Evolutionary conservation across 2,113 vertebrate species (phyloP).

Genomic region (Daubentonia madagascariensis): DNA sequence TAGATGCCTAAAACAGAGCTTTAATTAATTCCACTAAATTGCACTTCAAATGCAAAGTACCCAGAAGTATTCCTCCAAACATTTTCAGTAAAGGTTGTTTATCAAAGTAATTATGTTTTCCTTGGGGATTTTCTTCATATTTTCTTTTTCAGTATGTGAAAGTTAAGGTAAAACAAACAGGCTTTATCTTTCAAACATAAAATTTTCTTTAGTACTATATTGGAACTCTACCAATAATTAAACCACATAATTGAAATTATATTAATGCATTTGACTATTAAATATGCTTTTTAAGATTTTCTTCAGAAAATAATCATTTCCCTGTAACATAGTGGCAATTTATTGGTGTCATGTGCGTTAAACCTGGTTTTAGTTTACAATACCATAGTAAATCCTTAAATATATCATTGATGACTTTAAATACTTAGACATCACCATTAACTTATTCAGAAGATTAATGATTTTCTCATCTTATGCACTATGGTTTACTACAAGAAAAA

Average conservation of each 20-base stretch:
- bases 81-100: constrained; percentile 77
- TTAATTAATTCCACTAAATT: constrained; percentile 80
- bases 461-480: background rate
- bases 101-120: constrained; percentile 79
- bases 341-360: background rate
- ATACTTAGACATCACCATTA: background rate
- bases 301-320: background rate
- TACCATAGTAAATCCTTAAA: background rate
- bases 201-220: constrained; percentile 14
- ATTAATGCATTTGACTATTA: background rate
- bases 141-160: constrained; percentile 60
- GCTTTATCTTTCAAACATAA: constrained; percentile 61
- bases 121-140: constrained; percentile 62
- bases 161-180: constrained; percentile 28
- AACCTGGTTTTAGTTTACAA: background rate
- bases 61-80: constrained; percentile 64
- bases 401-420: background rate
- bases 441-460: background rate
- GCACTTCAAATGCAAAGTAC: constrained; percentile 64
- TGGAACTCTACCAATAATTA: background rate
- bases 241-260: background rate
- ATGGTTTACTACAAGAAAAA: background rate
- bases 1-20: constrained; percentile 50
- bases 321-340: background rate
- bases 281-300: background rate